These are phyloP conservation scores for Panurus biarmicus DNA, from an alignment of 2,113 vertebrate species.

Conservation along the genomic window DNA sequence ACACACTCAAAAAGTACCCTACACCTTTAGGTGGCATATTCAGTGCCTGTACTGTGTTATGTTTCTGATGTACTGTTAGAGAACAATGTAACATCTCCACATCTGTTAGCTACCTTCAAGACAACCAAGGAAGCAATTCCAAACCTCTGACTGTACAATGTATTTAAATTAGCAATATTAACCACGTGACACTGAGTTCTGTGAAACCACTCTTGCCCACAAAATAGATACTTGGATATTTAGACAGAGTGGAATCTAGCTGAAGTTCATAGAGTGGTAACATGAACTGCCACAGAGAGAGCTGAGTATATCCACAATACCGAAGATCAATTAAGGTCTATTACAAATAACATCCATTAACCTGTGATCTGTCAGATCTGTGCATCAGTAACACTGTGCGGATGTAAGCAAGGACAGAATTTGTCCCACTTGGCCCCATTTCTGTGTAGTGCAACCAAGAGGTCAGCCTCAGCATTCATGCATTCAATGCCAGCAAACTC, in stretches of 20 bases:
- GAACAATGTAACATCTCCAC: neutral
- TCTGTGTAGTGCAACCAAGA: neutral
- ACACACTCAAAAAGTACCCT: neutral
- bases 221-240: neutral
- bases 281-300: neutral
- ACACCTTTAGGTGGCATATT: neutral
- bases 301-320: neutral
- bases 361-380: neutral
- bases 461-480: constrained; percentile 24
- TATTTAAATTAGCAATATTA: neutral
- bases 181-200: neutral
- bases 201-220: neutral
- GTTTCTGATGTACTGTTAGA: neutral
- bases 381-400: neutral
- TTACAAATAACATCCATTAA: constrained; percentile 14
- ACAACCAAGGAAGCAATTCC: neutral
- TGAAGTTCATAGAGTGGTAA: neutral
- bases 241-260: neutral
- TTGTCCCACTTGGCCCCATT: neutral
- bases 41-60: neutral
- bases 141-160: neutral
- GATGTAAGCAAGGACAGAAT: constrained; percentile 6
- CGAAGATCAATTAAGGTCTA: neutral
- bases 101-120: neutral
- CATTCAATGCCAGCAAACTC: neutral